Percentiles rank a stretch among this genome's conserved stretches.
Conservation (phyloP, 2,113 vertebrate genomes). For the Muscicapa adusta region DNA sequence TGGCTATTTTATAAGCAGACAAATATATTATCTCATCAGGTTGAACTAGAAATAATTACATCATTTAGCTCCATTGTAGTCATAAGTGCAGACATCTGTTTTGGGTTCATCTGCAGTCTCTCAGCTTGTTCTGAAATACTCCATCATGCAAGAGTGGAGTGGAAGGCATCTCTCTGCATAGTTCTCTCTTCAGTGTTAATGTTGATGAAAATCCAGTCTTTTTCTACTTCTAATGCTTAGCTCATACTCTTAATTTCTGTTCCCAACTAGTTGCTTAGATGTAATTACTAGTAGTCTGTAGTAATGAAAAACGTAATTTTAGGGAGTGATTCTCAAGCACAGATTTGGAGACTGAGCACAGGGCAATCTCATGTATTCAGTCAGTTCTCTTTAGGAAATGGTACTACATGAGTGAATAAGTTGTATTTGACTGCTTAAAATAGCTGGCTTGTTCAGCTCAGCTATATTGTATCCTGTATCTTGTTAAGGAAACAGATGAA, state of each 20-base stretch:
- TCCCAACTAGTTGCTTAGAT: neutral
- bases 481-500: neutral
- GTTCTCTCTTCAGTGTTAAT: neutral
- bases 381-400: neutral
- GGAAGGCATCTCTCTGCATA: rapidly evolving
- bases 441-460: neutral
- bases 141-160: rapidly evolving
- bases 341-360: neutral
- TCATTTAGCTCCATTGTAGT: neutral
- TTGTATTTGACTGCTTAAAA: neutral
- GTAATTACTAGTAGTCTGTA: neutral
- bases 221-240: neutral
- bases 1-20: neutral
- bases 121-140: neutral
- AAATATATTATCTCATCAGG: neutral
- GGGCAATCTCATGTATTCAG: neutral
- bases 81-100: neutral
- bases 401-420: neutral
- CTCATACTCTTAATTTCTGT: neutral
- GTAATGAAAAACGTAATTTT: neutral
- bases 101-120: neutral
- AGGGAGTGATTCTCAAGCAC: neutral
- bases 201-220: neutral
- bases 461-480: neutral
- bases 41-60: neutral